Percentiles rank a stretch among this genome's conserved stretches.
phyloP scores from a whole-genome alignment of 2,888 invertebrate genomes.

The Lamproptera curius region DNA sequence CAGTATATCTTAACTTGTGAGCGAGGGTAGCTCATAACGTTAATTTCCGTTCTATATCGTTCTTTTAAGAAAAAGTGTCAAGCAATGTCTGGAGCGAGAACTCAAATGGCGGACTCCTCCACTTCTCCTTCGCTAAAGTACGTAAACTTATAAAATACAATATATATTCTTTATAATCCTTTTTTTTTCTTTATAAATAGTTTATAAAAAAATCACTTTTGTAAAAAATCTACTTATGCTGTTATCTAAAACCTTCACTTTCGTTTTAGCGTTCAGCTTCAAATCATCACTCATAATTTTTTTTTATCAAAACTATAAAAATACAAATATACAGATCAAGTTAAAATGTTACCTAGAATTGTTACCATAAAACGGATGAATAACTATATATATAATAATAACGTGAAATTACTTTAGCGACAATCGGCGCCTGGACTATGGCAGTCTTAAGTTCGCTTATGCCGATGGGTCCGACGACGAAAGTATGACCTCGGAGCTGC shows the following conservation, averaged over 20 bases:
- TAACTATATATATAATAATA: too few species aligned
- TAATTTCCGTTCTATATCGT: neutral
- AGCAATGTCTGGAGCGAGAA: constrained; percentile 67
- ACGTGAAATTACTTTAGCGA: constrained; percentile 49
- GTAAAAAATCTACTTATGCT: neutral
- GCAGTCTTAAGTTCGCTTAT: constrained; percentile 61
- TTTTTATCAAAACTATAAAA: too few species aligned
- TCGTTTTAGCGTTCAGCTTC: too few species aligned
- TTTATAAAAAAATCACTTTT: neutral
- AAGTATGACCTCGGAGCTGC: constrained; percentile 83
- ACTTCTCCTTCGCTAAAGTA: constrained; percentile 84
- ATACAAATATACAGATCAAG: too few species aligned
- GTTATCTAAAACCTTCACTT: too few species aligned
- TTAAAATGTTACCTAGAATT: too few species aligned
- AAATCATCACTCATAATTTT: too few species aligned
- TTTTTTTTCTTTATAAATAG: too few species aligned
- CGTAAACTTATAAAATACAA: constrained; percentile 24
- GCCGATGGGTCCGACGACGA: constrained; percentile 68
- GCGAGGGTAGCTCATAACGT: constrained; percentile 26
- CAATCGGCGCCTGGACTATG: constrained; percentile 59
- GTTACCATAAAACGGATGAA: too few species aligned
- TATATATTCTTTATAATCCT: neutral
- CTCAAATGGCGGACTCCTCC: constrained; percentile 82
- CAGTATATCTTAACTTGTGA: constrained; percentile 39
- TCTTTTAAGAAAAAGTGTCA: neutral